Conservation (phyloP, 2,113 vertebrate species). For the Vireo altiloquus region DNA sequence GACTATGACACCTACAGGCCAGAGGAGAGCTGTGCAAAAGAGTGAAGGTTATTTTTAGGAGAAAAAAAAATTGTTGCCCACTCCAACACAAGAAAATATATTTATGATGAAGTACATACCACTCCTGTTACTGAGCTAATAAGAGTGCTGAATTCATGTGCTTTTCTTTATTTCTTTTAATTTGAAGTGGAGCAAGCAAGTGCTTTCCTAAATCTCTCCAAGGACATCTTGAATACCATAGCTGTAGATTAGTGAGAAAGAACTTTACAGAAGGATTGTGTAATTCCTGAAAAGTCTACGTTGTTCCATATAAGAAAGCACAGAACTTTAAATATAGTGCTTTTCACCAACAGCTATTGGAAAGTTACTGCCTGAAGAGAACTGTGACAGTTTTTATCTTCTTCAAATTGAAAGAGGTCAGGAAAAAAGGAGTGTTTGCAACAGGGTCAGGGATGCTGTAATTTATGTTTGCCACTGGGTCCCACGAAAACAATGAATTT, state of each 20-base stretch:
- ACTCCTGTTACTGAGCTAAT: neutral
- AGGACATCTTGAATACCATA: constrained; percentile 7
- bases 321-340: constrained; percentile 38
- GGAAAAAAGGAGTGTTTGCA: constrained; percentile 13
- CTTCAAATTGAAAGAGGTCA: neutral
- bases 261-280: neutral
- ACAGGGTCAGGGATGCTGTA: neutral
- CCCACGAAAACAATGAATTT: neutral
- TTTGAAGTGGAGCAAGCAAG: neutral
- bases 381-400: constrained; percentile 48
- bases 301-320: constrained; percentile 35
- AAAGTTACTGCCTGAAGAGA: constrained; percentile 53
- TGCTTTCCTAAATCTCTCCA: neutral
- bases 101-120: neutral
- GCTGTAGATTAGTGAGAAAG: neutral
- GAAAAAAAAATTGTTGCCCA: neutral
- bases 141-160: neutral
- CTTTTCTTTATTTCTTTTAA: neutral
- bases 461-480: neutral
- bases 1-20: constrained; percentile 31
- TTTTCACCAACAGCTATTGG: constrained; percentile 51
- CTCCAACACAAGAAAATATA: neutral
- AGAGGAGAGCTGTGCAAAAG: neutral
- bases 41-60: neutral
- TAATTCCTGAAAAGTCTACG: constrained; percentile 24